Conservation (phyloP, 2,888 invertebrate species). For the Hypomecis atomaria region DNA sequence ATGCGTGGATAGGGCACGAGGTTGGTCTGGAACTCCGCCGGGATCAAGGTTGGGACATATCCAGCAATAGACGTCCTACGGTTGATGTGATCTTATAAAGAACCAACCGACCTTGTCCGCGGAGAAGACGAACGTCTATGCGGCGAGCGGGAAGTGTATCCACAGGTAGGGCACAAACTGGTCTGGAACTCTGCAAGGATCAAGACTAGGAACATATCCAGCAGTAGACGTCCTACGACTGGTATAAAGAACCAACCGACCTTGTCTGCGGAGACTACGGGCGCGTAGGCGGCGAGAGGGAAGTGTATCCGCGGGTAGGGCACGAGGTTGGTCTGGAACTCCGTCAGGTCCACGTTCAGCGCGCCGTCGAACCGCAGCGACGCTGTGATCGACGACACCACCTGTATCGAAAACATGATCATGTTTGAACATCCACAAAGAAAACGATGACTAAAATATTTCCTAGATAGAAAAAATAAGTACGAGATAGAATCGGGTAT, state of each 20-base stretch:
- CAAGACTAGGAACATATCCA: no score
- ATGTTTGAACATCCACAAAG: not conserved
- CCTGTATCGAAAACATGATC: conserved; percentile 57
- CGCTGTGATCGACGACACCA: conserved; percentile 94
- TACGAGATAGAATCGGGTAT: no score
- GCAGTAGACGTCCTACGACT: not conserved
- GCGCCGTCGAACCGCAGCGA: conserved; percentile 95
- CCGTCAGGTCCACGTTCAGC: conserved; percentile 94
- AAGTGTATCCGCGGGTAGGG: conserved; percentile 97
- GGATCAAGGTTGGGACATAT: no score
- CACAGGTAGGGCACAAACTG: conserved; percentile 96
- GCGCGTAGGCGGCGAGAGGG: conserved; percentile 90
- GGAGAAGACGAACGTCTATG: conserved; percentile 90
- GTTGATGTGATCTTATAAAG: no score
- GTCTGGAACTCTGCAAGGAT: conserved; percentile 98
- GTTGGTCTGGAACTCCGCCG: conserved; percentile 96
- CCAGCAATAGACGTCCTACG: no score
- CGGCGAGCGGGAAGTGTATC: conserved; percentile 93
- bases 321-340: conserved; percentile 96
- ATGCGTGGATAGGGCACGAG: conserved; percentile 96
- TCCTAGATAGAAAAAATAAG: no score
- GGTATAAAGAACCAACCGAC: conserved; percentile 49
- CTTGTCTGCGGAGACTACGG: conserved; percentile 89
- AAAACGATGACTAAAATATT: no score
- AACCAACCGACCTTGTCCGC: conserved; percentile 84